Conservation (phyloP, 2,797 vertebrate species). For the Pangasius mekongensis region DNA sequence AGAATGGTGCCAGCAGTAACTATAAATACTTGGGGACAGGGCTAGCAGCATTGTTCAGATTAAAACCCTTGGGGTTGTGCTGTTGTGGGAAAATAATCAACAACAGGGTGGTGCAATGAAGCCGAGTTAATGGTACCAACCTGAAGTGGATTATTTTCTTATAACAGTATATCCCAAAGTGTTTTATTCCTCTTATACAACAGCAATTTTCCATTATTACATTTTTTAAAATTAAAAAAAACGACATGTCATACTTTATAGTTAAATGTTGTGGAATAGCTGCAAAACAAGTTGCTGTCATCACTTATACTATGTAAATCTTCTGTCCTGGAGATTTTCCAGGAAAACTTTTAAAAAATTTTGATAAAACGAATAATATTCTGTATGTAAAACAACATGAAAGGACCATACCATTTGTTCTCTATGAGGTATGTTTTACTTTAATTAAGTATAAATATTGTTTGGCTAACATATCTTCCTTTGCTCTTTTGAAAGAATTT, state of each 20-base stretch:
- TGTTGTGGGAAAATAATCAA: background rate
- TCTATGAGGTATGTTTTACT: background rate
- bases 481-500: background rate
- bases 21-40: background rate
- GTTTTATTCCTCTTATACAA: background rate
- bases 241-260: background rate
- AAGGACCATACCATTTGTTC: background rate
- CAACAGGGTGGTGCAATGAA: too few relatives aligned
- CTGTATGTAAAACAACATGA: background rate
- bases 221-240: background rate
- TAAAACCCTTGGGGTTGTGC: background rate
- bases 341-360: background rate
- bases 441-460: background rate
- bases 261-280: background rate
- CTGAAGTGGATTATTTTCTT: background rate
- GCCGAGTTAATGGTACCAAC: background rate
- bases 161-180: background rate
- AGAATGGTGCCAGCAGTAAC: background rate
- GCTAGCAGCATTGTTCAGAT: background rate
- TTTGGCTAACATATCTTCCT: background rate
- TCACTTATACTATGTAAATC: background rate
- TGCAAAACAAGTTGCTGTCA: background rate
- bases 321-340: background rate
- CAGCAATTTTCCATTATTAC: background rate
- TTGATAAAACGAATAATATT: background rate